These are phyloP conservation scores for Stenichneumon culpator DNA, from an alignment of 2,888 invertebrate species.

Conservation along the genomic window DNA sequence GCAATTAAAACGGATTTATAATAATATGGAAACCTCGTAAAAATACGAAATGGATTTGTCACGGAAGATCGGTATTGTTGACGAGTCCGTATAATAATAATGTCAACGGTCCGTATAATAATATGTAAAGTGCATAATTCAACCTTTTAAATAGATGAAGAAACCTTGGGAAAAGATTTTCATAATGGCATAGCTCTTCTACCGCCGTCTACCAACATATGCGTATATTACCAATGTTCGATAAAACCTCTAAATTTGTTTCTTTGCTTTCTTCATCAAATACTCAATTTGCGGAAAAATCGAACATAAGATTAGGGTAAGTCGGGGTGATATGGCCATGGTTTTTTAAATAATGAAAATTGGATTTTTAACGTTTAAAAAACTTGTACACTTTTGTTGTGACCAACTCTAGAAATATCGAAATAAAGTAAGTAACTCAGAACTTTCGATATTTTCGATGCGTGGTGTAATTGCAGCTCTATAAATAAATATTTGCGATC, in stretches of 20 bases:
- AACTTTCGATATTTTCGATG: too few species aligned
- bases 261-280: background rate
- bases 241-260: background rate
- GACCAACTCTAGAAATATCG: too few species aligned
- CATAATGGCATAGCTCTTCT: too few species aligned
- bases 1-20: conserved; percentile 5
- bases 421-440: too few species aligned
- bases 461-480: too few species aligned
- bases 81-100: background rate
- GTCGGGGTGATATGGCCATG: too few species aligned
- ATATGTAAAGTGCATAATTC: background rate
- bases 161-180: background rate
- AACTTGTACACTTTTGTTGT: too few species aligned
- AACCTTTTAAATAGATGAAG: background rate
- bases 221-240: too few species aligned
- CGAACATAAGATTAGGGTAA: background rate
- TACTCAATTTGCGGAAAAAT: background rate
- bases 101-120: background rate
- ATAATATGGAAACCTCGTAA: background rate
- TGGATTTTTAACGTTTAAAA: too few species aligned
- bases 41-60: background rate
- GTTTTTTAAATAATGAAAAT: too few species aligned
- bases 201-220: too few species aligned
- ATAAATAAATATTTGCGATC: too few species aligned
- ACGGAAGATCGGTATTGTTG: background rate